Base-by-base conservation (phyloP, 2,797 vertebrate genomes). In the Sorex maritimensis region DNA sequence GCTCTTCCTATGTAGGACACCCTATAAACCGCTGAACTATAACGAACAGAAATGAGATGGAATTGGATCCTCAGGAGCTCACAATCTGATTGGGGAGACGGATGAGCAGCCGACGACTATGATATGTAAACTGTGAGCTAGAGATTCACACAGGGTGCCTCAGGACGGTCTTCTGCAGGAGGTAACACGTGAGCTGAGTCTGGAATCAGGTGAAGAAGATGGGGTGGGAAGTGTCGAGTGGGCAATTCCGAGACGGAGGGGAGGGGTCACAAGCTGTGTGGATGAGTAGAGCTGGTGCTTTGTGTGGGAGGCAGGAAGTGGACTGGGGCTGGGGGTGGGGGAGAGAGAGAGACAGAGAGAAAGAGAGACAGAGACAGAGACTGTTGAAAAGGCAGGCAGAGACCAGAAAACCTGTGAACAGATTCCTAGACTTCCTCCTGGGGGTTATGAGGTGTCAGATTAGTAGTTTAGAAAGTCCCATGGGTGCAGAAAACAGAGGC, bases 31-130 rank as follows among this genome's bases (percentile, higher is more conserved):
- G n/a, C 12, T 78, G 73, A 74, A 34, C n/a, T 83, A 58, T 46
- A 34, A 88, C 92, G 85, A 87, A 78, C 10, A 90, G 72, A 86
- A 83, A 55, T 41, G 80, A 49, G 88, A 72, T 9, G 55, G 75
- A 81, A 17, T 81, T 17, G 3, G 34, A 68, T 72, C 28, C 58
- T 83, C 72, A 90, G 68, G 82, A 92, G 67, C 38, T 92, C 80
- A 55, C 92, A 82, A 13, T 79, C 82, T 90, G 55, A 67, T 55
- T 38, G 52, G 44, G 55, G 19, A 77, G 75, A 58, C 0, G 92
- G 83, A 58, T 23, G 80, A 82, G 78, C 82, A 82, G 90, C 68
- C 88, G 49, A 78, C 55, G 72, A 90, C 28, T 26, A 73, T 49
- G 71, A 30, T 24, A 49, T 75, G 23, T 71, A 73, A 68, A 86